These are phyloP conservation scores for Anorthoa munda DNA, from an alignment of 2,888 invertebrate genomes.

Conservation along the genomic window DNA sequence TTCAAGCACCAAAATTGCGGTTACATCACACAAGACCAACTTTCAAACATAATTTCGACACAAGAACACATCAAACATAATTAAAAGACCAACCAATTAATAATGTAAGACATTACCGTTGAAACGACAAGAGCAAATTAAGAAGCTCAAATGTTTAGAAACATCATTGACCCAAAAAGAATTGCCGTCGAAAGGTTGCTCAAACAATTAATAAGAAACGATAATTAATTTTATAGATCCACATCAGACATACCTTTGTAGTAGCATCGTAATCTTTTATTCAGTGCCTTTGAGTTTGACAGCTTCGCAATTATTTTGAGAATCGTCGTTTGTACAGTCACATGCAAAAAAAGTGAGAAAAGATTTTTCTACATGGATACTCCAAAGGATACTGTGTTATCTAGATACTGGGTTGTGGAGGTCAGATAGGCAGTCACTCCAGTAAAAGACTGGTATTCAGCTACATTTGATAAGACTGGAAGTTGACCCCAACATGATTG, in stretches of 20 bases:
- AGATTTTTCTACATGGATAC: no score
- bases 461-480: neutral
- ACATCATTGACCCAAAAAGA: constrained; percentile 83
- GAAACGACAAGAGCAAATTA: constrained; percentile 74
- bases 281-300: constrained; percentile 54
- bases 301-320: constrained; percentile 73
- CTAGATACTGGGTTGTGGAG: neutral
- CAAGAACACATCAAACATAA: constrained; percentile 66
- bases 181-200: constrained; percentile 69
- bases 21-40: constrained; percentile 21
- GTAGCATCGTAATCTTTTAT: constrained; percentile 65
- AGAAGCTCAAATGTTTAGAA: constrained; percentile 75
- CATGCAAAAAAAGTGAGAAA: neutral
- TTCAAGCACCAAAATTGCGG: neutral
- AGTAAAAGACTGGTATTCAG: neutral
- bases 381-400: neutral
- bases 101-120: constrained; percentile 67
- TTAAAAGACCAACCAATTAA: constrained; percentile 76
- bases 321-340: constrained; percentile 63
- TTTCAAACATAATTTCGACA: constrained; percentile 62
- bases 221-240: constrained; percentile 80
- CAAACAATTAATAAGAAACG: constrained; percentile 77
- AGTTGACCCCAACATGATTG: neutral
- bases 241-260: constrained; percentile 65
- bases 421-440: neutral